A percentile compares a stretch with the other conserved stretches of the same genome.
Evolutionary conservation across 2,113 vertebrate species (phyloP).

Genomic region (Nothobranchius kuhntae): DNA sequence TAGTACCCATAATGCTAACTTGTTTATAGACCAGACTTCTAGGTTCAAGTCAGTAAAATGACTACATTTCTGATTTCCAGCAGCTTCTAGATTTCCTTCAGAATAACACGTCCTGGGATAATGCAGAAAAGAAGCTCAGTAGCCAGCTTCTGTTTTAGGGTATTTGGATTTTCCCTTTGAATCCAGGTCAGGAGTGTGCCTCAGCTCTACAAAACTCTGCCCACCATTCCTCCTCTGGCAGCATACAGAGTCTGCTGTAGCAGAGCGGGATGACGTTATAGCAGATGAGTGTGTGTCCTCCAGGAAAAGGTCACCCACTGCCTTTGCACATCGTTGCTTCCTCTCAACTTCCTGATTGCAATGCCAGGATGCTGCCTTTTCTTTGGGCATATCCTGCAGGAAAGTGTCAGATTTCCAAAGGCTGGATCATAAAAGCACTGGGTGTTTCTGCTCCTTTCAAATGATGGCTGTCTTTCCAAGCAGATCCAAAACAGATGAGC

Average conservation of each 20-base stretch:
- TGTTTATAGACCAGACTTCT: too few species aligned
- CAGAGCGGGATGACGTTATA: conserved; percentile 55
- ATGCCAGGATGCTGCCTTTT: conserved; percentile 40
- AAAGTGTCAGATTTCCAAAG: conserved; percentile 47
- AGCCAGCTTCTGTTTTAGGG: neutral
- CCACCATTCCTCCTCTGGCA: conserved; percentile 43
- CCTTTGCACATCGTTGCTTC: conserved; percentile 64
- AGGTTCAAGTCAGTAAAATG: too few species aligned
- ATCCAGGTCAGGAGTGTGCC: conserved; percentile 38
- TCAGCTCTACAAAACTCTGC: conserved; percentile 5
- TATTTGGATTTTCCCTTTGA: conserved; percentile 41
- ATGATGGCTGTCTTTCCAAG: conserved; percentile 2
- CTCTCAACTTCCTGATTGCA: conserved; percentile 57
- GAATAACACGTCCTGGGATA: neutral
- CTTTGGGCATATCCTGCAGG: conserved; percentile 34
- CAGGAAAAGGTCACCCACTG: conserved; percentile 73
- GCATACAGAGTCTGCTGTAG: conserved; percentile 10
- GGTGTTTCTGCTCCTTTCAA: conserved; percentile 8
- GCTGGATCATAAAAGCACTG: neutral
- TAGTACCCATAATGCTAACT: too few species aligned
- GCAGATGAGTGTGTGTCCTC: conserved; percentile 67
- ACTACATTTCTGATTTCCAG: neutral
- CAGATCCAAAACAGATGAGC: neutral
- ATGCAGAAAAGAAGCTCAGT: neutral
- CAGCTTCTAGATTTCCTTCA: conserved; percentile 13